A percentile compares a stretch with the other conserved stretches of the same genome.
Conservation (phyloP, 2,888 invertebrate genomes). For the Polyommatus iphigenia region DNA sequence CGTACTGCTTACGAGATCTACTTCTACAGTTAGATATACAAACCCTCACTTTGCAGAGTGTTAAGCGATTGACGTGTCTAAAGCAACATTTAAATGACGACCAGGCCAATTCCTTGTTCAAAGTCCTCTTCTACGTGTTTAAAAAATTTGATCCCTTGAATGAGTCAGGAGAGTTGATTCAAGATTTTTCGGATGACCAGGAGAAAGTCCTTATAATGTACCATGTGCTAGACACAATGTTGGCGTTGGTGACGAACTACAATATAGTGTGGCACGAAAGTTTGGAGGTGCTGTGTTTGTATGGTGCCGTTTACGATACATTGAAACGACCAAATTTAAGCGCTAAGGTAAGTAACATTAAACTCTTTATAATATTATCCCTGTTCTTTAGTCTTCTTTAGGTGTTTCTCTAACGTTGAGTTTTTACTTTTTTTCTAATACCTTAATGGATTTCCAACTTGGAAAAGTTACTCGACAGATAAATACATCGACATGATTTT, state of each 20-base stretch:
- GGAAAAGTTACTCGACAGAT: too few relatives aligned
- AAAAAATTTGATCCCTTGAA: slow-evolving; percentile 73
- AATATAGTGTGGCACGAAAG: slow-evolving; percentile 89
- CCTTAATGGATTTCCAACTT: too few relatives aligned
- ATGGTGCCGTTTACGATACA: slow-evolving; percentile 62
- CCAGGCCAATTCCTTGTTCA: slow-evolving; percentile 82
- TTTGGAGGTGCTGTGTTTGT: slow-evolving; percentile 86
- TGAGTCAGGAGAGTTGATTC: slow-evolving; percentile 48
- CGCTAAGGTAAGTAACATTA: slow-evolving; percentile 57
- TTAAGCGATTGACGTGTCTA: slow-evolving; percentile 79
- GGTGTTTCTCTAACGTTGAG: too few relatives aligned
- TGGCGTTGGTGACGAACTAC: slow-evolving; percentile 83
- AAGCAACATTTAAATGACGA: slow-evolving; percentile 80
- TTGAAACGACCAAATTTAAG: slow-evolving; percentile 62
- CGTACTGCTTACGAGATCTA: slow-evolving; percentile 81
- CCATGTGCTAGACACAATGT: slow-evolving; percentile 83
- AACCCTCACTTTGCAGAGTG: slow-evolving; percentile 71
- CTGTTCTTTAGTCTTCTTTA: too few relatives aligned
- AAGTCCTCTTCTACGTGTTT: slow-evolving; percentile 81
- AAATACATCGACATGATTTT: too few relatives aligned
- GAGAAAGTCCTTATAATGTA: slow-evolving; percentile 76
- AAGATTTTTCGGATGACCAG: slow-evolving; percentile 54
- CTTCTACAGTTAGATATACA: slow-evolving; percentile 66
- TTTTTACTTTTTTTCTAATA: too few relatives aligned
- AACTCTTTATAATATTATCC: too few relatives aligned